A percentile compares a stretch with the other conserved stretches of the same genome.
Conservation (phyloP, 2,888 invertebrate species). For the Mechanitis mazaeus region DNA sequence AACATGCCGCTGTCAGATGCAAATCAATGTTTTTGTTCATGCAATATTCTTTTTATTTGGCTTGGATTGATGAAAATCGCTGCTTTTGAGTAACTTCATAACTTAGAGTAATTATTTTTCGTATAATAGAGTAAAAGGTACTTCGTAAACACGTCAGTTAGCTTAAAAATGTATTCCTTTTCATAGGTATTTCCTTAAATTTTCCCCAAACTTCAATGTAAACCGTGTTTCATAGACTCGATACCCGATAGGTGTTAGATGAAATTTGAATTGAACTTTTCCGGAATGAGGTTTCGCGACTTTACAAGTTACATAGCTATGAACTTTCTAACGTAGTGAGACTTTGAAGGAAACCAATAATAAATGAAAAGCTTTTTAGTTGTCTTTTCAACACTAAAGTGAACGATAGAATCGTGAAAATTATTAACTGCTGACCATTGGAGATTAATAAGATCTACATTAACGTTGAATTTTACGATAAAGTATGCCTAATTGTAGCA, state of each 20-base stretch:
- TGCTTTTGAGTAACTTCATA: too few relatives aligned
- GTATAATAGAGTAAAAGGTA: constrained; percentile 7
- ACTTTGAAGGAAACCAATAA: constrained; percentile 22
- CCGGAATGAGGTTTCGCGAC: constrained; percentile 29
- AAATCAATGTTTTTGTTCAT: constrained; percentile 1
- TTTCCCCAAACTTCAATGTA: constrained; percentile 22
- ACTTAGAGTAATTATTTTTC: background rate
- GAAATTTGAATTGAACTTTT: constrained; percentile 27
- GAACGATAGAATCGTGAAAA: constrained; percentile 22
- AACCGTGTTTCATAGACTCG: constrained; percentile 22
- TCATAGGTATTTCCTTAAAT: constrained; percentile 25
- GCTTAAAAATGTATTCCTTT: constrained; percentile 25
- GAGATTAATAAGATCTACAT: constrained; percentile 3
- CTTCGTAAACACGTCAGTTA: constrained; percentile 27
- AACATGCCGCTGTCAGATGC: background rate
- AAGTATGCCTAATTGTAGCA: too few relatives aligned
- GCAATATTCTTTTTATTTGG: constrained; percentile 10
- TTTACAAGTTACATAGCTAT: constrained; percentile 26
- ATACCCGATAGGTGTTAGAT: constrained; percentile 29
- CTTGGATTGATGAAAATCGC: constrained; percentile 31
- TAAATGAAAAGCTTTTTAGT: constrained; percentile 16
- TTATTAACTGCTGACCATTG: constrained; percentile 28
- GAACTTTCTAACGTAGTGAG: constrained; percentile 10
- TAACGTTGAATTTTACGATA: too few relatives aligned
- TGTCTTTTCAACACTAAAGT: constrained; percentile 20